Base-by-base conservation (phyloP, 2,888 invertebrate species). In the Polydrusus tereticollis region DNA sequence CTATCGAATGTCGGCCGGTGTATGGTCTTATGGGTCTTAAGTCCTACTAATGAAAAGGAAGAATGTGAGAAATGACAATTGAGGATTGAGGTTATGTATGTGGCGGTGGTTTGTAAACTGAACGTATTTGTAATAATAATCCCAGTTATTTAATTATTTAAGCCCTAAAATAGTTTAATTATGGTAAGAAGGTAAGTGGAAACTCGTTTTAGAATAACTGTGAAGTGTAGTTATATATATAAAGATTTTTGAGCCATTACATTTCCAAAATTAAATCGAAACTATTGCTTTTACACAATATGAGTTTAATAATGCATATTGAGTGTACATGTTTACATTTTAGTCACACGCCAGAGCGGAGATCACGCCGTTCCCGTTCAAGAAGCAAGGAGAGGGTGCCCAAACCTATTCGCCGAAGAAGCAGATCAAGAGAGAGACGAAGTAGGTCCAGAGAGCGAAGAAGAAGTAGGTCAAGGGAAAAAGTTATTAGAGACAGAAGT, bases 381-480 rank as follows among this genome's bases (percentile, higher is more conserved):
- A 69, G 79, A 62, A 75, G 75, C 36, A 75, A 75, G 66, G 75
- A 75, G 20, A 67, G 71, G 29, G 41, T 50, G 4, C 62, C 66
- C 7, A 90, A 91, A 82, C 8, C 8, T 21, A 12, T 21, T 55
- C 52, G 52, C 29, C 21, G 52, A 29, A 86, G 89, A 21, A 87
- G 87, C 36, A 50, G 74, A 7, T 45, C 45, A 18, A 18, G 45
- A 20, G 45, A 45, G 12, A 18, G 45, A 45, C 45, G 59, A 58
- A 38, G 62, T 38, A 38, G 21, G 62, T 64, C 69, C 2, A 66
- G 70, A 18, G 75, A 75, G 14, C 88, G 91, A 74, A 89, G 91
- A 79, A 88, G 91, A 69, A 91, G 91, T 79, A 88, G 91, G 77
- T 92, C 91, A 52, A 87, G 91, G 72, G 91, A 92, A 0, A 58